Base-by-base conservation (phyloP, 2,888 invertebrate genomes). In the Laspeyria flexula region DNA sequence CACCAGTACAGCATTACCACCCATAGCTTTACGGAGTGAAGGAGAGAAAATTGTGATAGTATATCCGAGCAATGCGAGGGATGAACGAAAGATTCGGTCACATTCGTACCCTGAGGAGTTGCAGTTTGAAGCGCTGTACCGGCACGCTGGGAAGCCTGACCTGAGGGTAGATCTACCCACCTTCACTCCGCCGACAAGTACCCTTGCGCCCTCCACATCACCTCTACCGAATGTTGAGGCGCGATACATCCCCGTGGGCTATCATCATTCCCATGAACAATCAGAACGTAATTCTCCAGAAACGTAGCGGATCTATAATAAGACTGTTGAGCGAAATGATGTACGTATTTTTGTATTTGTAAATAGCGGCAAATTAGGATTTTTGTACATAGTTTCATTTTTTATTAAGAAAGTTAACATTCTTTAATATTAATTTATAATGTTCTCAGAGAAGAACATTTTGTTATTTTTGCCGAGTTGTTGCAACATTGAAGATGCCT, bases 111-210 rank as follows among this genome's bases (percentile, higher is more conserved):
- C 93, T 0, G 93, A 92, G 55, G 92, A 92, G 68, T 68, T 92
- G 71, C 93, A 93, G 65, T 93, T 93, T 65, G 93, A 93, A 61
- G 91, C 90, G 27, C 62, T 93, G 50, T 93, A 92, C 69, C 82
- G 79, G 35, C 92, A 88, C 65, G 88, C 92, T 13, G 85, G 85
- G 2, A 83, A 85, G 44, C 86, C 90, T 0, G 68, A 75, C 3
- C 56, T 94, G 4, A 83, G 93, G 34, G 93, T 94, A n/a, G 93
- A 94, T 60, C 73, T 94, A 58, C 94, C 94, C 9, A 94, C 94
- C 0, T 94, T 93, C 70, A 77, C 90, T 21, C 94, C 94, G 13
- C 90, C 91, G 3, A 73, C 82, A 6, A 56, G 73, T 39, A 78
- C 73, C 11, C 70, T 53, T 23, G 47, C 65, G 10, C 75, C 75